phyloP scores from a whole-genome alignment of 1,140 invertebrate genomes.

The Ptiloglossa arizonensis region DNA sequence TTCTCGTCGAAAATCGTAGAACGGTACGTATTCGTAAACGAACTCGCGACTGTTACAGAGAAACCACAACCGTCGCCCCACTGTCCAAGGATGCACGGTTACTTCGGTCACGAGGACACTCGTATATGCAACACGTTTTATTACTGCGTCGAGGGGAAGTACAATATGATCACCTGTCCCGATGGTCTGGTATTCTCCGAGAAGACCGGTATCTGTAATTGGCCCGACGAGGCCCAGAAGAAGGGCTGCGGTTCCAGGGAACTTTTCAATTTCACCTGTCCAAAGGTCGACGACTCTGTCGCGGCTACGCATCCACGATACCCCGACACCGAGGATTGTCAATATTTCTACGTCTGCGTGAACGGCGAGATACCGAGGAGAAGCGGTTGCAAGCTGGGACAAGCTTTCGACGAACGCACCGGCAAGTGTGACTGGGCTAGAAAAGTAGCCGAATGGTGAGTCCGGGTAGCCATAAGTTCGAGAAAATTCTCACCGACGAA shows the following conservation, averaged over 20 bases:
- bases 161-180: constrained; percentile 94
- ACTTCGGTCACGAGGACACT: constrained; percentile 91
- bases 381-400: constrained; percentile 93
- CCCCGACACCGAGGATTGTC: constrained; percentile 93
- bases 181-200: constrained; percentile 94
- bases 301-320: constrained; percentile 92
- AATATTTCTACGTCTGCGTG: constrained; percentile 95
- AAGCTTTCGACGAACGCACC: constrained; percentile 92
- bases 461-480: no score
- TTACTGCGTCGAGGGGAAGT: constrained; percentile 94
- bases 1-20: no score
- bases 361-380: constrained; percentile 91
- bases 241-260: constrained; percentile 92
- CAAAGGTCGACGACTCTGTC: constrained; percentile 87
- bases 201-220: constrained; percentile 94
- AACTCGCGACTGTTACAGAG: constrained; percentile 84
- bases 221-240: constrained; percentile 94
- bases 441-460: constrained; percentile 95
- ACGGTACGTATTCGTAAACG: no score
- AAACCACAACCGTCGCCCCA: constrained; percentile 87
- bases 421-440: constrained; percentile 94
- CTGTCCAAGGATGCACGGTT: constrained; percentile 93
- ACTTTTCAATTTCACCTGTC: constrained; percentile 93
- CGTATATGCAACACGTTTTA: constrained; percentile 94
- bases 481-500: no score